Percentiles rank a stretch among this genome's conserved stretches.
Conservation (phyloP, 2,113 vertebrate genomes). For the Atractosteus spatula region DNA sequence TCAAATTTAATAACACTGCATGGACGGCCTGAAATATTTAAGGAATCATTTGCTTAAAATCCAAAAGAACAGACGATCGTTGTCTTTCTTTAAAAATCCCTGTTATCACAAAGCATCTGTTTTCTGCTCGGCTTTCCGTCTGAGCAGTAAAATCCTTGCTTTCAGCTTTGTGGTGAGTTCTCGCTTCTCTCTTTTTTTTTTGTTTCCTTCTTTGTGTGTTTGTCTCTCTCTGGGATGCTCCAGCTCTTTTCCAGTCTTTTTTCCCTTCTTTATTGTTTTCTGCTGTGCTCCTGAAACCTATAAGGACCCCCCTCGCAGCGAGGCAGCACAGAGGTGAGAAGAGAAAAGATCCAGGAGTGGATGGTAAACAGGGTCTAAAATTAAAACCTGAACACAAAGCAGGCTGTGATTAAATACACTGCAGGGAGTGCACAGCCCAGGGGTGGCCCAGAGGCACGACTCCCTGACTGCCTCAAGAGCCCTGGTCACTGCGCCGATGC, state of each 20-base stretch:
- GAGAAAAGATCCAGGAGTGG: constrained; percentile 36
- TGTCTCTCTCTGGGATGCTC: constrained; percentile 40
- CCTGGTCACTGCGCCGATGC: neutral
- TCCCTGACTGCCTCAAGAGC: neutral
- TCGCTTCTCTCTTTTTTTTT: constrained; percentile 14
- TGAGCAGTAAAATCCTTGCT: neutral
- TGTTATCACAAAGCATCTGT: no score
- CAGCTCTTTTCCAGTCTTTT: constrained; percentile 18
- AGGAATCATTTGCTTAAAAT: no score
- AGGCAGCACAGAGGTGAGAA: constrained; percentile 24
- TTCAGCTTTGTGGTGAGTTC: constrained; percentile 27
- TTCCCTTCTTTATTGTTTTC: constrained; percentile 57
- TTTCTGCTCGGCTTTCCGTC: no score
- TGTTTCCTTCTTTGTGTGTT: constrained; percentile 23
- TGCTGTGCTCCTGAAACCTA: constrained; percentile 56
- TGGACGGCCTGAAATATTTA: no score
- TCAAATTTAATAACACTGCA: no score
- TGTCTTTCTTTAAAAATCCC: no score
- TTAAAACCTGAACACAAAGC: constrained; percentile 36
- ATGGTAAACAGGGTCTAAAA: constrained; percentile 38
- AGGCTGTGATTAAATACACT: constrained; percentile 42
- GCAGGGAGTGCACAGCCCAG: constrained; percentile 26
- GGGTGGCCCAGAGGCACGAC: constrained; percentile 17
- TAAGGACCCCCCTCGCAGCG: constrained; percentile 39
- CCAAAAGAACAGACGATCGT: no score